Evolutionary conservation across 2,888 invertebrate genomes (phyloP), one percentile per base, ranked within the genome.

Genomic region (Trichacis sp.): DNA sequence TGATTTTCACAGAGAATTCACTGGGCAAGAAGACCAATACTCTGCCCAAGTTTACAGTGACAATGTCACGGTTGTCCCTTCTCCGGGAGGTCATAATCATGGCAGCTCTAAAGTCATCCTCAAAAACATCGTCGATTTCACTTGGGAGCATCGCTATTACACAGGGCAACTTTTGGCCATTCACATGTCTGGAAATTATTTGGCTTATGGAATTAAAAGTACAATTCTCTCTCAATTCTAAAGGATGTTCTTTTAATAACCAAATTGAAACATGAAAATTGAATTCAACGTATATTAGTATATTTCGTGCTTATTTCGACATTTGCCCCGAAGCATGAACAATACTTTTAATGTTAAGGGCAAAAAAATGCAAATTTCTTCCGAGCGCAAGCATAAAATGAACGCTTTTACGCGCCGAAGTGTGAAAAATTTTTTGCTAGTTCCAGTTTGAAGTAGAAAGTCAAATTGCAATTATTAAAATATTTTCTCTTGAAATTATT

Each of bases 171-270:
- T 97, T 61, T 89, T 97, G 38, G 95, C 96, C 8, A 92, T 95
- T 40, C 96, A 97, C 83, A 89, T 92, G 76, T 90, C 90, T 77
- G 93, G 94, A 55, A 92, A 92, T 77, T 93, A 93, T 83, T 87
- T 96, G 71, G 97, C 97, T 0, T 97, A 97, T 85, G 93, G 92
- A 62, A 91, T 97, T 67, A 95, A 93, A 90, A 93, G 96, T 95
- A 85, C 3, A 24, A 24, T 1, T 12, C 20, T 17, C 45, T 9
- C 49, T 29, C 30, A 48, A 45, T 36, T 12, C 12, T 29, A 9
- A 6, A 6, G 30, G 9, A 29, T 29, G 30, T 29, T 29, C 9
- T 29, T 29, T 29, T 29, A n/a, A n/a, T n/a, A n/a, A n/a, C n/a
- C n/a, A n/a, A n/a, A n/a, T n/a, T n/a, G n/a, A n/a, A n/a, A n/a